These are phyloP conservation scores for Cuculus canorus DNA, from an alignment of 2,797 vertebrate species.

Conservation along the genomic window DNA sequence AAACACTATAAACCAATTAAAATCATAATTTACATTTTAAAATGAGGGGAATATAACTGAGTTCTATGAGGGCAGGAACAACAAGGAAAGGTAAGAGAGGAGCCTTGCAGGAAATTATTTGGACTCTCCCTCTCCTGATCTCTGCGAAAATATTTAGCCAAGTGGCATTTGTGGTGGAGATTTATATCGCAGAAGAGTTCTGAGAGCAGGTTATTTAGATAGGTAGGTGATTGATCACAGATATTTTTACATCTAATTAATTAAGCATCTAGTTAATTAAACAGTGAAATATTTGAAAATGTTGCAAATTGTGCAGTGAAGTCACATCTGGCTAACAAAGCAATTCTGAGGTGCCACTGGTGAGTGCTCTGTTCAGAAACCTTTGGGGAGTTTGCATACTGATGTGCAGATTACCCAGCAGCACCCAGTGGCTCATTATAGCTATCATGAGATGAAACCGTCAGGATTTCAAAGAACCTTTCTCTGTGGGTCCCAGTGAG, in stretches of 20 bases:
- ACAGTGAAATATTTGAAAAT: conserved; percentile 25
- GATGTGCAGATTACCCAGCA: not conserved
- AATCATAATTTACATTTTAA: conserved; percentile 13
- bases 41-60: not conserved
- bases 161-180: not conserved
- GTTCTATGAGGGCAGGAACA: not conserved
- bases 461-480: conserved; percentile 29
- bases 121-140: not conserved
- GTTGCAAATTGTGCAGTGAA: not conserved
- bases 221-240: not conserved
- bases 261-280: conserved; percentile 29
- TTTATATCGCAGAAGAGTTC: not conserved
- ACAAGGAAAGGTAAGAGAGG: not conserved
- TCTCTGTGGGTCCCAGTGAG: not conserved
- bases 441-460: not conserved
- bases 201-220: not conserved
- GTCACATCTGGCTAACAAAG: not conserved
- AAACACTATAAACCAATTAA: not conserved
- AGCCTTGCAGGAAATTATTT: conserved; percentile 22
- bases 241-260: not conserved
- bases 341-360: not conserved
- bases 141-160: not conserved
- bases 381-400: not conserved
- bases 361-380: not conserved
- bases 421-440: not conserved